Conservation (phyloP, 1,140 invertebrate genomes). For the Andrena cerasifolii region DNA sequence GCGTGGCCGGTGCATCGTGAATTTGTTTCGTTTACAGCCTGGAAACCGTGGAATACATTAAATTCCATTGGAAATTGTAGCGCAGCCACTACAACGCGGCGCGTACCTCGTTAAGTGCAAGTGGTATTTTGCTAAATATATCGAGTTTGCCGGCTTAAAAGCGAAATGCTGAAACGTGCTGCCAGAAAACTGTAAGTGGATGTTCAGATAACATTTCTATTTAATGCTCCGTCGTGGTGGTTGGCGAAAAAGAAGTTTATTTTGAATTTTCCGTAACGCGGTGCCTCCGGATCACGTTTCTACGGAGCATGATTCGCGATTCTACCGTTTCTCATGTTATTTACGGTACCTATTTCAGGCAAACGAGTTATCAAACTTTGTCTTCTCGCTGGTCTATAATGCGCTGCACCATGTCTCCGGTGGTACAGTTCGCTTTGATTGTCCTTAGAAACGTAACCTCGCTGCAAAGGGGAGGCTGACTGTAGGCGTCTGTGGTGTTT, state of each 20-base stretch:
- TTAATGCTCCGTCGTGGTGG: neutral
- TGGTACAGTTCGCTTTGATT: no score
- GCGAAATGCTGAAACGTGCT: neutral
- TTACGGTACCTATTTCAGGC: neutral
- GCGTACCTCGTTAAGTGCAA: neutral
- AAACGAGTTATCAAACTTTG: conserved; percentile 6
- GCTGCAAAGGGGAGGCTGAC: no score
- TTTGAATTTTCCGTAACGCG: neutral
- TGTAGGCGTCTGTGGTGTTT: no score
- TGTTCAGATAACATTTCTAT: neutral
- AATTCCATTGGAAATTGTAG: conserved; percentile 15
- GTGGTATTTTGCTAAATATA: neutral
- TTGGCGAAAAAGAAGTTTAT: neutral
- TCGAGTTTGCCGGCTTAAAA: neutral
- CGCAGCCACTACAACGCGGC: neutral
- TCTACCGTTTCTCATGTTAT: neutral
- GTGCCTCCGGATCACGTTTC: no score
- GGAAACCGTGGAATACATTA: neutral
- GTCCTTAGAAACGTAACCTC: neutral
- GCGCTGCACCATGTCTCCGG: no score
- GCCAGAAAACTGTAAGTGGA: neutral
- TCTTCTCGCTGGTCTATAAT: no score
- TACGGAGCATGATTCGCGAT: neutral
- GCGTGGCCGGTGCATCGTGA: neutral
- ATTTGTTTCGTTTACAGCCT: conserved; percentile 1